Evolutionary conservation across 2,888 invertebrate species (phyloP).

Genomic region (Capitulum mitella): DNA sequence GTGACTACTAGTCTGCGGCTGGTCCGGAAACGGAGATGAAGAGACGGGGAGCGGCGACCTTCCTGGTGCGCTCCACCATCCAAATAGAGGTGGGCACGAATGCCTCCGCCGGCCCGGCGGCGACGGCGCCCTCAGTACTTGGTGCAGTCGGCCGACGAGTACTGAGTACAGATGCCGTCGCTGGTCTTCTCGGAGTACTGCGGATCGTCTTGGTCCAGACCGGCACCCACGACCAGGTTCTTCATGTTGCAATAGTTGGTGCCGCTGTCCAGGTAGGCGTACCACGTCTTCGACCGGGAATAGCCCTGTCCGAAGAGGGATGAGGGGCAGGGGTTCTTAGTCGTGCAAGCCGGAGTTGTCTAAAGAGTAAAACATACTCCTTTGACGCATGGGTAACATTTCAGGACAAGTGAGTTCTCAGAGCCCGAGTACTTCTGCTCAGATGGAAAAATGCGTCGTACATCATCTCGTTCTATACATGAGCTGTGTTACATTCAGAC

Average conservation of each 20-base stretch:
- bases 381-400: too few species aligned
- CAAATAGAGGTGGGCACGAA: too few species aligned
- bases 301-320: constrained; percentile 35
- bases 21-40: neutral
- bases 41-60: neutral
- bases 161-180: constrained; percentile 41
- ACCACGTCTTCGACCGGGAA: constrained; percentile 39
- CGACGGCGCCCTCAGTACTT: constrained; percentile 36
- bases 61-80: neutral
- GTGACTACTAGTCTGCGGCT: neutral
- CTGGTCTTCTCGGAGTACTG: constrained; percentile 39
- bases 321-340: too few species aligned
- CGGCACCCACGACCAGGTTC: constrained; percentile 40
- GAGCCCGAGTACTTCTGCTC: too few species aligned
- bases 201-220: constrained; percentile 37
- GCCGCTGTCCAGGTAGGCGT: constrained; percentile 40
- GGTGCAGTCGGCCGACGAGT: constrained; percentile 40
- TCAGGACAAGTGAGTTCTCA: too few species aligned
- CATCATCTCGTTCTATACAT: too few species aligned
- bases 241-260: constrained; percentile 42
- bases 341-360: too few species aligned
- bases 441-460: too few species aligned
- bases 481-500: too few species aligned
- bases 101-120: too few species aligned
- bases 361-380: too few species aligned